phyloP scores from a whole-genome alignment of 2,888 invertebrate species.

The Thymelicus lineola region DNA sequence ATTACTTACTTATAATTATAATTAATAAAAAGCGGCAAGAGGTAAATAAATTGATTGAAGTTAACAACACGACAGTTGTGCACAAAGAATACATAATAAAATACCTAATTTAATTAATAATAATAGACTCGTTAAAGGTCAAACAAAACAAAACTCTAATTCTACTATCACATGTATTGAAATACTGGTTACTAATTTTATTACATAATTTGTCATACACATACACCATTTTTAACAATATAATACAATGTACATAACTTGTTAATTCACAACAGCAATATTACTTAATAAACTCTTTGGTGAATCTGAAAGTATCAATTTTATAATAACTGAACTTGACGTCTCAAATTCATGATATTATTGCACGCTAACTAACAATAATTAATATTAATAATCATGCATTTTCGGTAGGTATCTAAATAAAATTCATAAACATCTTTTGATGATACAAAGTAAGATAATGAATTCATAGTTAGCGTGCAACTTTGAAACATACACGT shows the following conservation, averaged over 20 bases:
- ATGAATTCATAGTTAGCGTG: not conserved
- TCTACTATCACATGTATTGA: conserved; percentile 83
- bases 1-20: not conserved
- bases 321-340: conserved; percentile 35
- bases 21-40: conserved; percentile 28
- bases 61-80: not conserved
- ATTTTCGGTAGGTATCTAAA: no score
- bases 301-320: conserved; percentile 56
- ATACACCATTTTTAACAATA: conserved; percentile 59
- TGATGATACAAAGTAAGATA: no score
- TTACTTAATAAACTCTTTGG: conserved; percentile 72
- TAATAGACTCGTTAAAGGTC: conserved; percentile 49
- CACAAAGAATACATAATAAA: not conserved
- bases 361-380: not conserved
- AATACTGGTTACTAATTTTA: conserved; percentile 70
- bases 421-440: no score
- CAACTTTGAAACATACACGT: not conserved
- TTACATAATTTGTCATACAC: conserved; percentile 52
- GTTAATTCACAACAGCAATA: conserved; percentile 73
- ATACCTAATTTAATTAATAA: not conserved
- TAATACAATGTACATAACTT: conserved; percentile 59
- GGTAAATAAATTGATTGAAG: not conserved
- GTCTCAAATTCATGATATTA: conserved; percentile 12
- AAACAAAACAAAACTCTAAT: conserved; percentile 48
- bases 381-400: no score